Evolutionary conservation across 1,140 invertebrate species (phyloP).

Genomic region (Zelostemma sp.): DNA sequence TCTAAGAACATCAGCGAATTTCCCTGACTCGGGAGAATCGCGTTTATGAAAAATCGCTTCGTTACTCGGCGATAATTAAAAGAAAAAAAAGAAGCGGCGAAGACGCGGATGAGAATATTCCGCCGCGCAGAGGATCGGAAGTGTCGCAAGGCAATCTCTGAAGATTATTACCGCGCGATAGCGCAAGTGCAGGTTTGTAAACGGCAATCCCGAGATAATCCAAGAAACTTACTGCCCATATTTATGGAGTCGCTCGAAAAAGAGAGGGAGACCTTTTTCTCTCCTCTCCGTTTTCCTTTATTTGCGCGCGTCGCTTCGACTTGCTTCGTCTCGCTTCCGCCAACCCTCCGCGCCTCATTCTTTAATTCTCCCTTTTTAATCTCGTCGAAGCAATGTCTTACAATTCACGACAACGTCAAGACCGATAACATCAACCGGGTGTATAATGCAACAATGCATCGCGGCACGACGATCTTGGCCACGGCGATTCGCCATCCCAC

Average conservation of each 20-base stretch:
- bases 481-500: conserved; percentile 41
- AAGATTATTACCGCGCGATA: conserved; percentile 46
- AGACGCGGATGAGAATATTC: background rate
- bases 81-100: background rate
- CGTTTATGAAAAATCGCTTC: too few species aligned
- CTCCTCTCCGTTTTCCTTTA: conserved; percentile 24
- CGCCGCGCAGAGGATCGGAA: conserved; percentile 4
- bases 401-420: conserved; percentile 61
- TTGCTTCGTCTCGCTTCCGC: conserved; percentile 15
- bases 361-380: conserved; percentile 47
- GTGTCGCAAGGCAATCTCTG: conserved; percentile 20
- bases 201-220: conserved; percentile 50
- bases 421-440: conserved; percentile 55
- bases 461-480: conserved; percentile 27
- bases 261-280: conserved; percentile 11
- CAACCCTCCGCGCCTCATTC: conserved; percentile 29
- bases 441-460: conserved; percentile 55
- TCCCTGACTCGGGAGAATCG: too few species aligned
- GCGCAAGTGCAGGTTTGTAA: conserved; percentile 46
- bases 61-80: too few species aligned
- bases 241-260: conserved; percentile 48
- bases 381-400: conserved; percentile 56
- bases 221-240: conserved; percentile 45
- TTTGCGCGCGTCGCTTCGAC: conserved; percentile 11
- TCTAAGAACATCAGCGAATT: too few species aligned